Conservation (phyloP, 2,113 vertebrate genomes). For the Tringa solitaria region DNA sequence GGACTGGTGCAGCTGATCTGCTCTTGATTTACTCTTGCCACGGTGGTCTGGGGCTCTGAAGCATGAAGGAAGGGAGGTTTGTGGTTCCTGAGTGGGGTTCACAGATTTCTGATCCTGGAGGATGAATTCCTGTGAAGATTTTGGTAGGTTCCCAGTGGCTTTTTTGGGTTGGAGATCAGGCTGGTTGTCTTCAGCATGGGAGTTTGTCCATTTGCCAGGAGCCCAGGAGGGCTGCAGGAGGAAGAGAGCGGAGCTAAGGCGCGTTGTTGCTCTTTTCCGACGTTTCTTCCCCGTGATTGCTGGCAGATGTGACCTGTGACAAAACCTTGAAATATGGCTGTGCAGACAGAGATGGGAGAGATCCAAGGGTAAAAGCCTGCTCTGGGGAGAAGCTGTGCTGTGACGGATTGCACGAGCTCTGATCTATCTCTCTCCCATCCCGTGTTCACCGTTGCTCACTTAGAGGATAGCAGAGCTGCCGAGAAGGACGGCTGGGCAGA, state of each 20-base stretch:
- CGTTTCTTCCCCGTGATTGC: conserved; percentile 24
- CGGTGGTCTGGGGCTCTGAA: background rate
- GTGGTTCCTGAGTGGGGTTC: background rate
- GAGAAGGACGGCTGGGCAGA: background rate
- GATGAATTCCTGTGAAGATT: background rate
- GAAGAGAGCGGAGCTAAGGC: background rate
- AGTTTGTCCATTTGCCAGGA: background rate
- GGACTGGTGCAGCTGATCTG: background rate
- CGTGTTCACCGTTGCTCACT: conserved; percentile 18
- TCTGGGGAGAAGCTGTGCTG: background rate
- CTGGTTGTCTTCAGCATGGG: background rate
- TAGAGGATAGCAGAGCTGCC: background rate
- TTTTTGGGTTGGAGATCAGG: background rate
- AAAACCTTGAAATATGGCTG: conserved; percentile 35
- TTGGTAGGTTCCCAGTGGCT: background rate
- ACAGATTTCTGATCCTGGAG: background rate
- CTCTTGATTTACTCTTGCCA: background rate
- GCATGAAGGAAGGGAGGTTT: background rate
- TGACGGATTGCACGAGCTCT: conserved; percentile 32
- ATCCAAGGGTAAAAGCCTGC: conserved; percentile 50
- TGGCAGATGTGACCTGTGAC: conserved; percentile 44
- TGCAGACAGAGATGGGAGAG: conserved; percentile 25
- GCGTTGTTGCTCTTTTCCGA: background rate
- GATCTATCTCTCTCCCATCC: conserved; percentile 9
- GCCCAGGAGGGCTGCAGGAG: background rate